phyloP scores from a whole-genome alignment of 2,888 invertebrate species.

The Morpho deidamia region DNA sequence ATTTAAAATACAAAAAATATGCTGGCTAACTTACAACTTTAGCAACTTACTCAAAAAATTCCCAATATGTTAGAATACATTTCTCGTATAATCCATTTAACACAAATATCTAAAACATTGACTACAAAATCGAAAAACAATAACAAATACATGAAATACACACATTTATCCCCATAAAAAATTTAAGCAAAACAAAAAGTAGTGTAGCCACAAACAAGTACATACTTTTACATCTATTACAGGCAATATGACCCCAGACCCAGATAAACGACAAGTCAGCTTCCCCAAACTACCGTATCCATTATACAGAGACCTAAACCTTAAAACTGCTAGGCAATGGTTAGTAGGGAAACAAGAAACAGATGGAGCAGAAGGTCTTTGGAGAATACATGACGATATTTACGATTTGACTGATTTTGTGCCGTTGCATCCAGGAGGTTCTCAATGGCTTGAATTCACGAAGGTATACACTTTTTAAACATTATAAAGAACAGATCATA shows the following conservation, averaged over 20 bases:
- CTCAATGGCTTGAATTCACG: slow-evolving; percentile 84
- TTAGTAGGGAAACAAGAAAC: slow-evolving; percentile 80
- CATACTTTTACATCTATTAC: not conserved
- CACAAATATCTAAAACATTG: too few species aligned
- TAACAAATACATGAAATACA: too few species aligned
- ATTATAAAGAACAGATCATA: too few species aligned
- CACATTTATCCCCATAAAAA: too few species aligned
- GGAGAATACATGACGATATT: slow-evolving; percentile 87
- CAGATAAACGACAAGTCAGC: slow-evolving; percentile 50
- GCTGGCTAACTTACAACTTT: too few species aligned
- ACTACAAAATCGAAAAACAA: too few species aligned
- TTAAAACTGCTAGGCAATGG: slow-evolving; percentile 76
- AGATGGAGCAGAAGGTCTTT: slow-evolving; percentile 87
- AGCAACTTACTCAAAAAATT: too few species aligned
- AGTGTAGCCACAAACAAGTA: not conserved
- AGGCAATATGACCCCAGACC: slow-evolving; percentile 43
- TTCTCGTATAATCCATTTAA: too few species aligned
- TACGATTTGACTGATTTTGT: slow-evolving; percentile 93
- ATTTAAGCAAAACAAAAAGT: not conserved
- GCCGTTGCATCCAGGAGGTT: slow-evolving; percentile 90
- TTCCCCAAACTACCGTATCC: slow-evolving; percentile 75
- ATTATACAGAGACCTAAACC: slow-evolving; percentile 50
- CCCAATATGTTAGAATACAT: too few species aligned
- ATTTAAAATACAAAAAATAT: too few species aligned
- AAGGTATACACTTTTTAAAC: slow-evolving; percentile 64